phyloP scores from a whole-genome alignment of 2,113 vertebrate species.

The Antechinus flavipes region DNA sequence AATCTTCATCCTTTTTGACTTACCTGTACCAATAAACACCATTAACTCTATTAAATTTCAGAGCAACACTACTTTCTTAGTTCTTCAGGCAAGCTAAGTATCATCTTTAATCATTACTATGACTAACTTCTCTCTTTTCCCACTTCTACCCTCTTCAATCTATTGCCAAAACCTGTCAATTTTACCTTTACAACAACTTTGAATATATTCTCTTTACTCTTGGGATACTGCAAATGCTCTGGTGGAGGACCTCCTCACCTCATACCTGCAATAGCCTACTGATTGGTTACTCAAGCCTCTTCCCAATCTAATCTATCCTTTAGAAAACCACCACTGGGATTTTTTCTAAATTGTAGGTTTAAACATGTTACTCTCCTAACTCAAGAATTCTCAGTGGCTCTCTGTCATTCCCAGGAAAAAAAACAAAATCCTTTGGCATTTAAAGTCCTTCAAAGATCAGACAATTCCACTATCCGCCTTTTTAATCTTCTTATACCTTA shows the following conservation, averaged over 20 bases:
- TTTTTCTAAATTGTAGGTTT: background rate
- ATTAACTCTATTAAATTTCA: background rate
- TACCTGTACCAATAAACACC: background rate
- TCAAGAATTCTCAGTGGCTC: background rate
- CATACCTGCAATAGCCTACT: background rate
- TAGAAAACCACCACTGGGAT: background rate
- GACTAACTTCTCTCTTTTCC: background rate
- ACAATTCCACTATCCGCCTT: background rate
- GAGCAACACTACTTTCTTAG: background rate
- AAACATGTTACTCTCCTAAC: background rate
- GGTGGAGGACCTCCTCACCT: background rate
- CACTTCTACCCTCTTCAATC: background rate
- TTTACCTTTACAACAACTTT: background rate
- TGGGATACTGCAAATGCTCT: background rate
- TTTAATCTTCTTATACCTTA: background rate
- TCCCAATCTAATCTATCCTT: background rate
- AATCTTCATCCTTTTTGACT: background rate
- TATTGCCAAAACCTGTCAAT: background rate
- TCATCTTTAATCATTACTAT: background rate
- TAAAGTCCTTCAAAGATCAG: background rate
- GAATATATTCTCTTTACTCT: background rate
- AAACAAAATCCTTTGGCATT: background rate
- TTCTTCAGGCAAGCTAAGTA: background rate
- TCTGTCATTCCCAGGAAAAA: background rate
- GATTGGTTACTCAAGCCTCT: background rate